phyloP scores from a whole-genome alignment of 2,113 vertebrate genomes.

The Corynorhinus townsendii region DNA sequence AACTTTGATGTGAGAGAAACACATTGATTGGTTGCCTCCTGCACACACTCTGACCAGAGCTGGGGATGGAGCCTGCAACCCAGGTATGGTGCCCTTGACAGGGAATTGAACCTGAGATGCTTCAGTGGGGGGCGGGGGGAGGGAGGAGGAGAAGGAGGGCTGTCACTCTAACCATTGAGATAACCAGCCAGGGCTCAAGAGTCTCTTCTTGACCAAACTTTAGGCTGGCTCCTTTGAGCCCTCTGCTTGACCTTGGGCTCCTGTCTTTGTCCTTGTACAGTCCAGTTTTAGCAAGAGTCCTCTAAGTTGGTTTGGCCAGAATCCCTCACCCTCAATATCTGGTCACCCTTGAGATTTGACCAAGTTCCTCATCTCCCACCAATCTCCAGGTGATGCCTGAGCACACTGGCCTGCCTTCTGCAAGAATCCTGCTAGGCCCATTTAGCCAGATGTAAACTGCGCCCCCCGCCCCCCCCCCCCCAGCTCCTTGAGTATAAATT shows the following conservation, averaged over 20 bases:
- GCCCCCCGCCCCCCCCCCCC: background rate
- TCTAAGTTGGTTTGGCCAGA: background rate
- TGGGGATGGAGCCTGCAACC: too few relatives aligned
- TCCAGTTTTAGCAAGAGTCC: background rate
- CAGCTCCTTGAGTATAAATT: background rate
- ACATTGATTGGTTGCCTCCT: too few relatives aligned
- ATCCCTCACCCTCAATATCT: background rate
- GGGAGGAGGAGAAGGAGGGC: too few relatives aligned
- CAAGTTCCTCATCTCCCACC: background rate
- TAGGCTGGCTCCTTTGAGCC: background rate
- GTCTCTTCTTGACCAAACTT: background rate
- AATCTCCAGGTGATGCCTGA: background rate
- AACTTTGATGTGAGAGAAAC: too few relatives aligned
- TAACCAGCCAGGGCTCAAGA: background rate
- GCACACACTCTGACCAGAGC: too few relatives aligned
- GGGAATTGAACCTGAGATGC: too few relatives aligned
- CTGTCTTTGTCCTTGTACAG: background rate
- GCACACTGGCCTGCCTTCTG: background rate
- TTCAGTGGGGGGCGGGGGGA: too few relatives aligned
- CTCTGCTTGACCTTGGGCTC: background rate
- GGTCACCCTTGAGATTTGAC: background rate
- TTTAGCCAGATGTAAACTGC: background rate
- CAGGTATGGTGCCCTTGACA: too few relatives aligned
- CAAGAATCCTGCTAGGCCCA: background rate
- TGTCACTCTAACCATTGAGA: too few relatives aligned